phyloP scores from a whole-genome alignment of 2,888 invertebrate genomes.

The Tiliacea aurago region DNA sequence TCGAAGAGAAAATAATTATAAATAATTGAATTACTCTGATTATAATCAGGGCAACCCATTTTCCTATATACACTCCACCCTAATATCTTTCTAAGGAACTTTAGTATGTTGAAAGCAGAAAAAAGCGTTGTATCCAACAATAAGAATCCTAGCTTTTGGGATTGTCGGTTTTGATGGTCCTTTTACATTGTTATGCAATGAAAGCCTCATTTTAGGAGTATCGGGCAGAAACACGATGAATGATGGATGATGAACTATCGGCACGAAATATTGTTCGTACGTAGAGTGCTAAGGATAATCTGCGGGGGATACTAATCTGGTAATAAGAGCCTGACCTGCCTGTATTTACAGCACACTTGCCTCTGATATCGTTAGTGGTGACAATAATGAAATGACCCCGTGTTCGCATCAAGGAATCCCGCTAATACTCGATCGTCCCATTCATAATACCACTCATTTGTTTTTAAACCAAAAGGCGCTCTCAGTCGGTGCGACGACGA shows the following conservation, averaged over 20 bases:
- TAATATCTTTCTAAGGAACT: conserved; percentile 14
- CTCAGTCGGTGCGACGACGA: background rate
- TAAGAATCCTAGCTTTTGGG: conserved; percentile 45
- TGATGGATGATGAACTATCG: conserved; percentile 56
- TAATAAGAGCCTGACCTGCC: background rate
- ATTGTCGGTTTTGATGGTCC: conserved; percentile 39
- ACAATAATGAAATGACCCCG: too few relatives aligned
- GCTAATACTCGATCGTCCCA: background rate
- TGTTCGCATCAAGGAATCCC: too few relatives aligned
- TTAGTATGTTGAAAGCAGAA: conserved; percentile 26
- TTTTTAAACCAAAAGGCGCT: background rate
- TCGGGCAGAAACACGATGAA: conserved; percentile 28
- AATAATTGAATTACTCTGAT: conserved; percentile 4
- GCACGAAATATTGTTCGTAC: conserved; percentile 30
- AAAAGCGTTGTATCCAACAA: conserved; percentile 27
- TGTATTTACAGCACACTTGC: background rate
- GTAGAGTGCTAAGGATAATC: conserved; percentile 4
- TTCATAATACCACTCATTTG: background rate
- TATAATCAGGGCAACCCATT: conserved; percentile 18
- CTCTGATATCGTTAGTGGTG: too few relatives aligned
- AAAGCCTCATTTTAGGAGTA: conserved; percentile 48
- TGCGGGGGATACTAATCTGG: background rate
- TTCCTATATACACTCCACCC: conserved; percentile 2
- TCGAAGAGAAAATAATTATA: background rate
- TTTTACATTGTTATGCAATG: conserved; percentile 41